Evolutionary conservation across 2,888 invertebrate species (phyloP).

Genomic region (Chydorus sphaericus): DNA sequence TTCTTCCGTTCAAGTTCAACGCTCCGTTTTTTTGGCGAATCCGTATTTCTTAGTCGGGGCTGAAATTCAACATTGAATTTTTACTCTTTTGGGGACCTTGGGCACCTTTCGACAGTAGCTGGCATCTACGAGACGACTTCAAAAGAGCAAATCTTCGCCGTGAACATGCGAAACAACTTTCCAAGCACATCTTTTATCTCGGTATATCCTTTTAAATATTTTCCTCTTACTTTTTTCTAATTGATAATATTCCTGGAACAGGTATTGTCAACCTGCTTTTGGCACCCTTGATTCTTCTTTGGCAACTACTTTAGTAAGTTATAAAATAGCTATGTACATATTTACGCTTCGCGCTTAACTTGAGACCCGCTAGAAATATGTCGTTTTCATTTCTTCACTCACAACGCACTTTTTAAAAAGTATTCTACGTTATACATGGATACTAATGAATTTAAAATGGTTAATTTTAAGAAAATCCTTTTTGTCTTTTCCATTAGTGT

Average conservation of each 20-base stretch:
- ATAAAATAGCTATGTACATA: too few species aligned
- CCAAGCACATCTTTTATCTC: constrained; percentile 42
- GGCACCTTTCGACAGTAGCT: constrained; percentile 91
- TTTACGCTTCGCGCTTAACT: too few species aligned
- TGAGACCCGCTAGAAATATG: too few species aligned
- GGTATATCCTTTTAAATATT: too few species aligned
- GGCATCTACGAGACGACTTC: constrained; percentile 86
- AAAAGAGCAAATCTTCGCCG: constrained; percentile 64
- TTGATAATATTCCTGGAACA: constrained; percentile 7
- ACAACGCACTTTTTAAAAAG: too few species aligned
- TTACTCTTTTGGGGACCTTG: constrained; percentile 88
- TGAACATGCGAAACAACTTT: constrained; percentile 56
- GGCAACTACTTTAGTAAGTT: constrained; percentile 92
- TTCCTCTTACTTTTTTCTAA: neutral
- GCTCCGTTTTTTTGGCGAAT: constrained; percentile 73
- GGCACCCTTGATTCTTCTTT: constrained; percentile 75
- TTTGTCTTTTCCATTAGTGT: too few species aligned
- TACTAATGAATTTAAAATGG: too few species aligned
- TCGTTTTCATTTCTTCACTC: too few species aligned
- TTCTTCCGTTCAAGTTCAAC: constrained; percentile 68
- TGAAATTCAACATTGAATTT: constrained; percentile 79
- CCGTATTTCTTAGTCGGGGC: constrained; percentile 76
- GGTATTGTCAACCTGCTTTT: constrained; percentile 71
- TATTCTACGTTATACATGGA: too few species aligned
- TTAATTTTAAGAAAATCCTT: too few species aligned